Base-by-base conservation (phyloP, 1,140 invertebrate species). In the Ceratoteleas bidentatus region DNA sequence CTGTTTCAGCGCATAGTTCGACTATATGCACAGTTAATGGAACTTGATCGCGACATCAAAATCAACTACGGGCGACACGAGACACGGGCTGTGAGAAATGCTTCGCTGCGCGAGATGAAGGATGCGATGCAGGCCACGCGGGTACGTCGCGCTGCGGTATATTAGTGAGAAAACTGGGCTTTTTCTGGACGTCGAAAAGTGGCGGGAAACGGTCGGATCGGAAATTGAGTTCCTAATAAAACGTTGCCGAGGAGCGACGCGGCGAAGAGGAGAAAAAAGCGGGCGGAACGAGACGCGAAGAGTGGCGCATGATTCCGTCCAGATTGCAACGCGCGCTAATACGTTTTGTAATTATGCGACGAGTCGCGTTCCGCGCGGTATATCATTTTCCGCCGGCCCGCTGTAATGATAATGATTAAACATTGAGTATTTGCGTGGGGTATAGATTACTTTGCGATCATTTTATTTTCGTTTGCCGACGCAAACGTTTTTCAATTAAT, bases 401-500 rank as follows among this genome's bases (percentile, higher is more conserved):
- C 8, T 47, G 61, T 80, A 84, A 84, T 84, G 68, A 76, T 76
- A 84, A 76, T 73, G 73, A 80, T 68, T 80, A 81, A 74, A 76
- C 65, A 76, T 56, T 34, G 65, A 40, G 52, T 50, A 33, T 62
- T 78, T 68, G 68, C 49, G 70, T 38, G 47, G 0, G 24, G 68
- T 33, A 66, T 56, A 77, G 62, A 84, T 77, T 80, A 70, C 62
- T 78, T 77, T 78, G 50, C 70, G 61, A 77, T 81, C 76, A 69
- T 81, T 83, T 76, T 79, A 77, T 84, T 84, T 84, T 73, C 69
- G 84, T 75, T 81, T 77, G 74, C 83, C 57, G 79, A 69, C 76
- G 73, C 87, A 84, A 88, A 84, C 85, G 85, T 89, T 90, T 89
- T 87, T 86, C 88, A 88, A 90, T 90, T 90, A 90, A 90, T 88